These are phyloP conservation scores for Aramus guarauna DNA, from an alignment of 2,113 vertebrate genomes.

Conservation along the genomic window DNA sequence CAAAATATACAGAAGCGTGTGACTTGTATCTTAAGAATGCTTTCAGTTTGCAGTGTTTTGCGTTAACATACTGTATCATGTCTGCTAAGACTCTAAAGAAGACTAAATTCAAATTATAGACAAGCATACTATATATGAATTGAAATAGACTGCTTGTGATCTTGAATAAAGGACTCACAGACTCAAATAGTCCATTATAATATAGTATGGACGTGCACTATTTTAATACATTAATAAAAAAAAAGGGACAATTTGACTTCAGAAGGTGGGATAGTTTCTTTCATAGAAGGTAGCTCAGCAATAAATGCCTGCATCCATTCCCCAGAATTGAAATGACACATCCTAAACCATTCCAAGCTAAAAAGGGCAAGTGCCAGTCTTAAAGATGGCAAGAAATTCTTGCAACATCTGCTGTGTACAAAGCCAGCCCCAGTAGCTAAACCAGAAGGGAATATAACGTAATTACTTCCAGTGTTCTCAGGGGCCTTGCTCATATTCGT, in stretches of 20 bases:
- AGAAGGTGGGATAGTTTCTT: not conserved
- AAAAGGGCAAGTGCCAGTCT: not conserved
- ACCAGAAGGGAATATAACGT: not conserved
- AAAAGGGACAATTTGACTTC: not conserved
- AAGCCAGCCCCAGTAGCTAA: not conserved
- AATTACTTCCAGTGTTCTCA: slow-evolving; percentile 8
- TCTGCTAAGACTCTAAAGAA: not conserved
- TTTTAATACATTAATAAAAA: not conserved
- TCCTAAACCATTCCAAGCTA: not conserved
- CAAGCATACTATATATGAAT: not conserved
- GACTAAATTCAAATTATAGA: not conserved
- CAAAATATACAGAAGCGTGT: accelerated
- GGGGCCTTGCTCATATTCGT: not conserved
- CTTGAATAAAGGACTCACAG: not conserved
- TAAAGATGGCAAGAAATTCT: not conserved
- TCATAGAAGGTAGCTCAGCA: not conserved
- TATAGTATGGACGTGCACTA: not conserved
- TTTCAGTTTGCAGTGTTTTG: not conserved
- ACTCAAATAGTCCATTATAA: not conserved
- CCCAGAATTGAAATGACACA: not conserved
- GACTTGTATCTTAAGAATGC: not conserved
- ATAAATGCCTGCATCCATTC: not conserved
- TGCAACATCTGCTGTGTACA: not conserved
- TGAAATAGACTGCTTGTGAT: not conserved
- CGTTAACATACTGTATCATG: not conserved